phyloP scores from a whole-genome alignment of 1,140 invertebrate genomes.

The Stenopsyche tienmushanensis region DNA sequence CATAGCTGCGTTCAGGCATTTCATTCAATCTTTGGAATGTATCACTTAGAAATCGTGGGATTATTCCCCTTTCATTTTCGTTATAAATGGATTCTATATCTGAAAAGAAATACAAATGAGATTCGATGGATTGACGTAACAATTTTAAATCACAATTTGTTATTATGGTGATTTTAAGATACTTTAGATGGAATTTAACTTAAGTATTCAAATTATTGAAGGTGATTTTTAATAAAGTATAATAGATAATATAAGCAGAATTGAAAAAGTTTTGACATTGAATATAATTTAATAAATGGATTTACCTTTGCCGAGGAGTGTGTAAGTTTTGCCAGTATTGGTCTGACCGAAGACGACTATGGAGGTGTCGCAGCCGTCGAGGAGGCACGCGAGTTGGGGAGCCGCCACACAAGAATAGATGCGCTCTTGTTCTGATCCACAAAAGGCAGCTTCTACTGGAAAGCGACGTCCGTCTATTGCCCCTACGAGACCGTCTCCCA shows the following conservation, averaged over 20 bases:
- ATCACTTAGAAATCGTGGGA: slow-evolving; percentile 72
- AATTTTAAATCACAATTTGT: not conserved
- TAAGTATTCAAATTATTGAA: not conserved
- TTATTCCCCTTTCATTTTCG: slow-evolving; percentile 73
- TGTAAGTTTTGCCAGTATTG: slow-evolving; percentile 76
- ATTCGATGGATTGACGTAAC: not conserved
- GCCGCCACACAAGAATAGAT: slow-evolving; percentile 22
- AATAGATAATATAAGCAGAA: not conserved
- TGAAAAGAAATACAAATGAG: slow-evolving; percentile 41
- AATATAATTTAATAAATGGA: not conserved
- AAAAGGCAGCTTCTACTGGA: not conserved
- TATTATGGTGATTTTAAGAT: not conserved
- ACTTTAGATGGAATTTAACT: not conserved
- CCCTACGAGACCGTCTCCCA: not conserved
- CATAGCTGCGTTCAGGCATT: slow-evolving; percentile 60
- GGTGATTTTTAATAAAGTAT: slow-evolving; percentile 1
- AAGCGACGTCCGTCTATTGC: not conserved
- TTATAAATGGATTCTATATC: slow-evolving; percentile 66
- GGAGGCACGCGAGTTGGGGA: slow-evolving; percentile 59
- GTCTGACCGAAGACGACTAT: slow-evolving; percentile 77
- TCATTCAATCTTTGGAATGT: slow-evolving; percentile 67
- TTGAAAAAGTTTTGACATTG: not conserved
- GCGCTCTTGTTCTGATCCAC: no score
- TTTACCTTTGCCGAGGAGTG: slow-evolving; percentile 69
- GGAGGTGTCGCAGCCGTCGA: slow-evolving; percentile 72